Evolutionary conservation across 2,888 invertebrate species (phyloP), one percentile per base, ranked within the genome.

Genomic region (Erebia palarica): DNA sequence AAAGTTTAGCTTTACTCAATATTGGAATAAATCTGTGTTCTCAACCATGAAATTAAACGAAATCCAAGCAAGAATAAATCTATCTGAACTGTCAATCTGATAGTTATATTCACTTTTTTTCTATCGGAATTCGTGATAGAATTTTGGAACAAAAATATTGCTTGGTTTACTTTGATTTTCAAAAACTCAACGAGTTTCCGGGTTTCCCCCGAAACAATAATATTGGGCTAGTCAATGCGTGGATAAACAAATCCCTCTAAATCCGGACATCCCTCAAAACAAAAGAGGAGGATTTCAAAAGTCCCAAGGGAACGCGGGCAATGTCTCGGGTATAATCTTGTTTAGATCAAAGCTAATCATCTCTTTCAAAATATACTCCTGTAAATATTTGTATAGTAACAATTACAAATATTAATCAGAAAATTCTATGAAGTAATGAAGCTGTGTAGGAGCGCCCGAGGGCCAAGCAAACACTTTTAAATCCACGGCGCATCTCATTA

Each of bases 401-500:
- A 67, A 67, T 58, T 84, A 90, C 87, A 91, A 92, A 91, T 91
- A 91, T 90, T 91, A 89, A 90, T 90, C 88, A 88, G 86, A 89
- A 86, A 86, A 87, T 88, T 88, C 82, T 7, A 81, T 84, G 88
- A 84, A 86, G 86, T 91, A 90, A 91, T 91, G 90, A 91, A 90
- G 88, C 84, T 82, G 78, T 36, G 7, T 36, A 81, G 58, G 58
- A 59, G 80, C 78, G 87, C 89, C 88, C 74, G 80, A 90, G 92
- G 90, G 91, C 84, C 86, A 80, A 83, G 89, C 88, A 90, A 91
- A 90, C 90, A 91, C 90, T 90, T 91, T 91, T 90, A 91, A 92
- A 67, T 92, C 91, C 90, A 81, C 84, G 82, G 87, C 91, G 90
- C 89, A 91, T 91, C 91, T 90, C 90, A 91, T 91, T 91, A 91